Evolutionary conservation across 2,113 vertebrate species (phyloP).

Genomic region (Circaetus gallicus): DNA sequence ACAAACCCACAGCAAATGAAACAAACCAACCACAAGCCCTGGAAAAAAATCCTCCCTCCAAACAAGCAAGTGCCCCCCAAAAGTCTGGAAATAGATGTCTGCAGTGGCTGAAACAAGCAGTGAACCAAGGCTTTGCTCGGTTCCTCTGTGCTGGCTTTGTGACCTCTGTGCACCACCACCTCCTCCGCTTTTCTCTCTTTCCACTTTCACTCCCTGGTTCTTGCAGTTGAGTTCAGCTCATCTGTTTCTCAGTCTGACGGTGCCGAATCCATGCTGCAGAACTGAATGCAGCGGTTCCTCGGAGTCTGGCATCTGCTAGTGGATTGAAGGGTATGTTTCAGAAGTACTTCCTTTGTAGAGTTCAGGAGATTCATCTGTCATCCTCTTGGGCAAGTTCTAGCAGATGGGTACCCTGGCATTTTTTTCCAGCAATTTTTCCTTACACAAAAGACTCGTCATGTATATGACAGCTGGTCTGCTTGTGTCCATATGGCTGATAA

Average conservation of each 20-base stretch:
- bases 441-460: accelerated
- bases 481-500: not conserved
- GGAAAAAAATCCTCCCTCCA: accelerated
- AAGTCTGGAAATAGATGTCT: not conserved
- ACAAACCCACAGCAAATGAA: not conserved
- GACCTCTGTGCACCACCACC: not conserved
- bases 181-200: not conserved
- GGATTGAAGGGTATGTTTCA: not conserved
- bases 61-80: accelerated
- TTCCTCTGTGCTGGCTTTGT: not conserved
- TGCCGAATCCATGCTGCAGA: not conserved
- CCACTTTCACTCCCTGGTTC: not conserved
- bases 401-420: not conserved
- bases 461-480: not conserved
- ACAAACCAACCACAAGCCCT: not conserved
- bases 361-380: not conserved
- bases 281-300: not conserved
- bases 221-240: not conserved
- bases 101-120: not conserved
- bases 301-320: accelerated
- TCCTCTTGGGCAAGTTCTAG: not conserved
- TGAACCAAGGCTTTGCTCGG: no score
- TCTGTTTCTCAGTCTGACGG: not conserved
- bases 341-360: not conserved
- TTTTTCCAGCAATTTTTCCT: not conserved